These are phyloP conservation scores for Poecilia wingei DNA, from an alignment of 2,797 vertebrate species.

Conservation along the genomic window DNA sequence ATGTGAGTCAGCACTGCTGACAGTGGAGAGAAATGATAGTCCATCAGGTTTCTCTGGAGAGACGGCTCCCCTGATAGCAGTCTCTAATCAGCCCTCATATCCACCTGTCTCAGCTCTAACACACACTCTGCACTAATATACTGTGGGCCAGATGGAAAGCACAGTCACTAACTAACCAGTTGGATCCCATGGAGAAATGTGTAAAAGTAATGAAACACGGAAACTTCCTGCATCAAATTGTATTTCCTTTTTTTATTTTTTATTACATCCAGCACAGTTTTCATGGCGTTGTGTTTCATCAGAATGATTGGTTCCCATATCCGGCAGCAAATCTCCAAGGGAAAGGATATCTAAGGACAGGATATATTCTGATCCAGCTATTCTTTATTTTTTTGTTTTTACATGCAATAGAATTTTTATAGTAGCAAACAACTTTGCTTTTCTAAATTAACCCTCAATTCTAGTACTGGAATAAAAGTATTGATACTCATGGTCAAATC, in stretches of 20 bases:
- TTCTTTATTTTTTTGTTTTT: neutral
- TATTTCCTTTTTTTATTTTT: neutral
- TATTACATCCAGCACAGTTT: neutral
- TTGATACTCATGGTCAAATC: too few relatives aligned
- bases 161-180: slow-evolving; percentile 8
- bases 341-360: neutral
- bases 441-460: neutral
- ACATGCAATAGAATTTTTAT: neutral
- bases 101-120: slow-evolving; percentile 34
- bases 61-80: slow-evolving; percentile 15
- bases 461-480: too few relatives aligned
- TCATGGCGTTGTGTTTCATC: neutral
- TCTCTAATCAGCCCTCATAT: slow-evolving; percentile 1
- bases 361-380: neutral
- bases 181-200: neutral
- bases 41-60: slow-evolving; percentile 39
- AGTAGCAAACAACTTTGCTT: neutral
- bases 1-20: slow-evolving; percentile 22
- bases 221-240: neutral
- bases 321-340: neutral
- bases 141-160: neutral
- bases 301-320: neutral
- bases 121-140: neutral
- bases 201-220: neutral
- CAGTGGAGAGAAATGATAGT: slow-evolving; percentile 42